Base-by-base conservation (phyloP, 2,113 vertebrate genomes). In the Prochilodus magdalenae region DNA sequence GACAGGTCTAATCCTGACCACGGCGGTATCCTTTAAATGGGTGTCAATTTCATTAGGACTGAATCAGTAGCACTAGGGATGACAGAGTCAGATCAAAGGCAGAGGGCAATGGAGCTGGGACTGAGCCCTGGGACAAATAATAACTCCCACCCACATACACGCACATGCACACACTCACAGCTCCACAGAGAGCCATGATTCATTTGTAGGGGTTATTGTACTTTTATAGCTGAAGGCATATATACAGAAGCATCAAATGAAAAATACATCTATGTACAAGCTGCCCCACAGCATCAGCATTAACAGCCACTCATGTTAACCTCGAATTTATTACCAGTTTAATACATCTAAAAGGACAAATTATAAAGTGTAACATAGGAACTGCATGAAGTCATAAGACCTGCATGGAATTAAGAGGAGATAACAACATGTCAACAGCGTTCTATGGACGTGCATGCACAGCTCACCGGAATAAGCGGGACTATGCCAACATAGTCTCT, bases 391-490 rank as follows among this genome's bases (percentile, higher is more conserved):
- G 40, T 77, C 20, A 30, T 20, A 53, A 51, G 15, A 14, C 49
- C 22, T 5, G 14, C 53, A 55, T 4, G 20, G 18, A 22, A 51
- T 36, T 29, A 15, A 51, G 1, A 22, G 18, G 44, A 5, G 36
- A 10, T 5, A 49, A 26, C 13, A 27, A 47, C 22, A 27, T 12
- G 69, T 60, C 69, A 44, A 44, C 40, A 44, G 40, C 11, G 40
- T 44, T 44, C 40, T 18, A 59, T 27, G n/a, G n/a, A 60, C 24
- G 53, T 57, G 60, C 57, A 71, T 8, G 27, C 18, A 57, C 16
- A 47, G 27, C 96, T 96, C 91, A 98, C 97, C 96, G 94, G 96
- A 75, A 97, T 95, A 85, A 99, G 87, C 0, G 97, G 96, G 0
- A 96, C 93, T 74, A 99, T 87, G 26, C 94, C 95, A 2, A 95